Evolutionary conservation across 2,888 invertebrate species (phyloP), one percentile per base, ranked within the genome.

Genomic region (Monochamus alternatus): DNA sequence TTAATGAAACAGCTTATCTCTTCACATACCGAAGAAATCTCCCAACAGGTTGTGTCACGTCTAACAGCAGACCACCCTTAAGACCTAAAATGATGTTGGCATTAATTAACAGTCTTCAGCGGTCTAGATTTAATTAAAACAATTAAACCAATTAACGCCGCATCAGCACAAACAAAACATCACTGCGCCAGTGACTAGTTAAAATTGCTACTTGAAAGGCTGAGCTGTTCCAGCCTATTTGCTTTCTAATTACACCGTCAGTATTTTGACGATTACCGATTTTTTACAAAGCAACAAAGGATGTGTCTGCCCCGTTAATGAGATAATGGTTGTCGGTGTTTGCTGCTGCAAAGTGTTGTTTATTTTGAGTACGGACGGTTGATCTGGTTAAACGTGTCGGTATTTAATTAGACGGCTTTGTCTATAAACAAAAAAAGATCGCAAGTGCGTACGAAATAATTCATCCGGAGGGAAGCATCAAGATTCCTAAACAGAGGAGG

Each of bases 341-440:
- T 38, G 30, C 44, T 22, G 44, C 43, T 31, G 22, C 43, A 68
- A 43, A 68, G 59, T 32, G 43, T 3, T 32, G 44, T 32, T 58
- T 68, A 68, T 68, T 68, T 59, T 68, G 22, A 43, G 64, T 44
- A 44, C n/a, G 63, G 30, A n/a, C 64, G 58, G 72, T 59, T 65
- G 64, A 72, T 65, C 44, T 72, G 64, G 65, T 65, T 72, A 72
- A 72, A 72, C 55, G 72, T 55, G 72, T 62, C 58, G n/a, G n/a
- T 22, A 59, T 63, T 65, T 72, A 72, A 72, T 72, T 64, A 72
- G 72, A 44, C 72, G 55, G 62, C 58, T 44, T 43, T 64, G 72
- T 62, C 43, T 65, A 52, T 65, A 55, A 58, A 58, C 58, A 59
- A 44, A 64, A 65, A 72, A 22, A 43, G 43, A 9, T 65, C 60